Evolutionary conservation across 2,888 invertebrate species (phyloP).

Genomic region (Cantharis rustica): DNA sequence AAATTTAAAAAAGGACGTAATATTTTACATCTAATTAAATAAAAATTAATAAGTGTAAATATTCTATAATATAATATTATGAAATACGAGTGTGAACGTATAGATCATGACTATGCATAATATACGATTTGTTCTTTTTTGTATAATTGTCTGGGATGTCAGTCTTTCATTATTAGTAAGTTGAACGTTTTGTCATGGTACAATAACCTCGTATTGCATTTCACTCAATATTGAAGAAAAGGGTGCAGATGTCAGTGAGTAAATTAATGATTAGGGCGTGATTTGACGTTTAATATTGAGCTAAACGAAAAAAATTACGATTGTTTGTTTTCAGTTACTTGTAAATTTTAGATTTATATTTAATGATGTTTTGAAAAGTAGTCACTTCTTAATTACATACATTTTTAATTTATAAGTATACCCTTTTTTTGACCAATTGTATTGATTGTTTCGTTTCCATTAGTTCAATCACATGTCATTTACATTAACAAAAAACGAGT

Average conservation of each 20-base stretch:
- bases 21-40: neutral
- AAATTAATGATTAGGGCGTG: constrained; percentile 27
- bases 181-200: constrained; percentile 22
- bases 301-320: neutral
- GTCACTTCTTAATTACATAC: neutral
- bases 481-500: neutral
- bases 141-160: neutral
- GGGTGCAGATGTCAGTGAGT: constrained; percentile 27
- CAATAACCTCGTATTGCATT: constrained; percentile 30
- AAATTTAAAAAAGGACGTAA: no score
- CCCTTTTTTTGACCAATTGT: neutral
- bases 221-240: constrained; percentile 24
- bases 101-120: neutral
- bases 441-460: neutral
- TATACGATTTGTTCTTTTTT: neutral
- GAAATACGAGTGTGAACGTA: neutral
- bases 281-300: constrained; percentile 19
- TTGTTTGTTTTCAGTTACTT: neutral
- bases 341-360: neutral
- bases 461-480: neutral
- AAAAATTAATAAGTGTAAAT: neutral
- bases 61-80: neutral
- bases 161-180: constrained; percentile 24
- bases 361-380: neutral
- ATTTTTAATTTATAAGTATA: neutral